A percentile compares a stretch with the other conserved stretches of the same genome.
These are phyloP conservation scores for Galerucella nymphaeae DNA, from an alignment of 2,888 invertebrate species.

Conservation along the genomic window DNA sequence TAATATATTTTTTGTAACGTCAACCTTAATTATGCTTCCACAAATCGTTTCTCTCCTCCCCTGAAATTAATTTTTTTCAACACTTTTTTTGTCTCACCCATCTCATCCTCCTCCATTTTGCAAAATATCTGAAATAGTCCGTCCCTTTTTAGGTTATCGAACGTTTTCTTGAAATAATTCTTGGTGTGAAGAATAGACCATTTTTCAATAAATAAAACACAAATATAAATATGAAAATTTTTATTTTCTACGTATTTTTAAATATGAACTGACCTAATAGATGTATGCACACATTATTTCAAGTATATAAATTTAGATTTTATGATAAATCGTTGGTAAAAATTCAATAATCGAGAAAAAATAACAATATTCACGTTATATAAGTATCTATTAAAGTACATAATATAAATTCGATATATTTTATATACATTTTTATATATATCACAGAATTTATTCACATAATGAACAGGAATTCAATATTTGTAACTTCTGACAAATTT, in stretches of 20 bases:
- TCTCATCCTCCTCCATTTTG: too few species aligned
- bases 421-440: slow-evolving; percentile 19
- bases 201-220: slow-evolving; percentile 5
- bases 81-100: too few species aligned
- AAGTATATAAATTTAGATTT: slow-evolving; percentile 28
- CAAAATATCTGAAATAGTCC: too few species aligned
- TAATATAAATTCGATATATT: slow-evolving; percentile 32
- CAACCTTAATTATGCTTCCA: too few species aligned
- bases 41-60: too few species aligned
- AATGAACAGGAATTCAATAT: slow-evolving; percentile 28
- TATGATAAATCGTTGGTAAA: slow-evolving; percentile 26
- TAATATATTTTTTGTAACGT: too few species aligned
- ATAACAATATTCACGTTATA: slow-evolving; percentile 20
- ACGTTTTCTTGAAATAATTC: too few species aligned
- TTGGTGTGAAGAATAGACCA: too few species aligned
- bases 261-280: slow-evolving; percentile 28
- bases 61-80: too few species aligned
- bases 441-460: slow-evolving; percentile 34
- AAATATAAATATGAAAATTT: slow-evolving; percentile 13
- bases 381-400: slow-evolving; percentile 22
- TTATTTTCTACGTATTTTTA: slow-evolving; percentile 24
- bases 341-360: slow-evolving; percentile 13
- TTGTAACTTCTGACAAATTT: background rate
- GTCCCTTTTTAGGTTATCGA: too few species aligned
- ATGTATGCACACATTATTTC: slow-evolving; percentile 23